Percentiles rank a stretch among this genome's conserved stretches.
Evolutionary conservation across 2,888 invertebrate species (phyloP).

Genomic region (Aproaerema taeniolella): DNA sequence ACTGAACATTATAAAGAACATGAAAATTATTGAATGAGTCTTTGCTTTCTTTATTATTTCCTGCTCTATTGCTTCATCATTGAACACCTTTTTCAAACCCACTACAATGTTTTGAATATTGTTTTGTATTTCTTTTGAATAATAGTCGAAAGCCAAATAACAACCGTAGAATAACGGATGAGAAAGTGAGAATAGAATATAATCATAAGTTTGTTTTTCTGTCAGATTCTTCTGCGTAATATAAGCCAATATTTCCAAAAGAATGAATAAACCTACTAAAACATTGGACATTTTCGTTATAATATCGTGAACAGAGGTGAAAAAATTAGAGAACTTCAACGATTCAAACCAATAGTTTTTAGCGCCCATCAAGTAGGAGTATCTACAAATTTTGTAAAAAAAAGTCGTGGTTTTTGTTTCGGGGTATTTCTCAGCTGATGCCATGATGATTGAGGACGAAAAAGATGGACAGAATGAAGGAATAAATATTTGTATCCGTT

Average conservation of each 20-base stretch:
- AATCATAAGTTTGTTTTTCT: constrained; percentile 23
- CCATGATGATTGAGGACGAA: too few relatives aligned
- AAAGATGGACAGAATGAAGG: too few relatives aligned
- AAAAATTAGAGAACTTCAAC: not conserved
- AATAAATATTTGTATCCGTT: too few relatives aligned
- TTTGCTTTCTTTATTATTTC: constrained; percentile 35
- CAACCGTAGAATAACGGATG: constrained; percentile 16
- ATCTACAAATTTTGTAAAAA: not conserved
- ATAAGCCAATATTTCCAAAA: constrained; percentile 16
- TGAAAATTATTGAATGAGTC: constrained; percentile 22
- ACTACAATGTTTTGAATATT: constrained; percentile 14
- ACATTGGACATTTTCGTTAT: not conserved
- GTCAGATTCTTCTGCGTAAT: constrained; percentile 27
- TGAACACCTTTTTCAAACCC: constrained; percentile 29
- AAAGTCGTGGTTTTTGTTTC: constrained; percentile 1
- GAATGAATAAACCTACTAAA: constrained; percentile 9
- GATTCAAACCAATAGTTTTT: constrained; percentile 5
- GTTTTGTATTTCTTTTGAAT: not conserved
- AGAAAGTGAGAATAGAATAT: constrained; percentile 13
- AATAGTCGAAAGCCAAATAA: not conserved
- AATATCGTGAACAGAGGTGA: constrained; percentile 8
- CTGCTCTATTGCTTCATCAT: constrained; percentile 36
- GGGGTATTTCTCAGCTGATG: too few relatives aligned
- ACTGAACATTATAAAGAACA: constrained; percentile 19
- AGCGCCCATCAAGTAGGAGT: not conserved